A percentile compares a stretch with the other conserved stretches of the same genome.
These are phyloP conservation scores for Hesperophylax magnus DNA, from an alignment of 1,140 invertebrate genomes.

Conservation along the genomic window DNA sequence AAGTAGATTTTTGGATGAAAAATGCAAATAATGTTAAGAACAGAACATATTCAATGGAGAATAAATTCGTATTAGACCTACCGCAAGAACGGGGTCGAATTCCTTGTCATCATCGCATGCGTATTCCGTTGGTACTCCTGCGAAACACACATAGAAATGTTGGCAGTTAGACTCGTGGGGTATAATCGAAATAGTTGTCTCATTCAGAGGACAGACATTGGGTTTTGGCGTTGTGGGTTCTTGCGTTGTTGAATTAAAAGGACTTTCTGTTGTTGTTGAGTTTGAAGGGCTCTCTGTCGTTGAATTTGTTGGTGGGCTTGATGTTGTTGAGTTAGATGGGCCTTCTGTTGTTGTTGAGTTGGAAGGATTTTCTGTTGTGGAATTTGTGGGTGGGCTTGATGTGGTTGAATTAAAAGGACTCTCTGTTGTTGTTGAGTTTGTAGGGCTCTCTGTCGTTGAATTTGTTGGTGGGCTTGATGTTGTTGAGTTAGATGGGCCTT, in stretches of 20 bases:
- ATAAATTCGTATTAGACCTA: background rate
- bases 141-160: slow-evolving; percentile 6
- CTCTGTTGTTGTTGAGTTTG: background rate
- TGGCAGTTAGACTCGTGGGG: background rate
- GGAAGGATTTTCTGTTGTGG: background rate
- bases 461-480: background rate
- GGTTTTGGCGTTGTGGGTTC: background rate
- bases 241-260: background rate
- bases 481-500: background rate
- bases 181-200: background rate
- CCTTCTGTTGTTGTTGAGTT: background rate
- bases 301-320: background rate
- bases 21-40: too few species aligned
- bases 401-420: background rate
- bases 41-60: too few species aligned
- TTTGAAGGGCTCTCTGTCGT: background rate
- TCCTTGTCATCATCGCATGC: background rate
- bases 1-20: too few species aligned
- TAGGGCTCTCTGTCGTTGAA: background rate
- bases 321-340: background rate
- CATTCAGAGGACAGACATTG: background rate
- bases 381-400: background rate
- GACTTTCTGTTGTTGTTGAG: background rate
- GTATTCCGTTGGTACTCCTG: background rate
- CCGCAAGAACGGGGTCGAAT: background rate